Evolutionary conservation across 1,140 invertebrate species (phyloP).

Genomic region (Paraescarpia echinospica): DNA sequence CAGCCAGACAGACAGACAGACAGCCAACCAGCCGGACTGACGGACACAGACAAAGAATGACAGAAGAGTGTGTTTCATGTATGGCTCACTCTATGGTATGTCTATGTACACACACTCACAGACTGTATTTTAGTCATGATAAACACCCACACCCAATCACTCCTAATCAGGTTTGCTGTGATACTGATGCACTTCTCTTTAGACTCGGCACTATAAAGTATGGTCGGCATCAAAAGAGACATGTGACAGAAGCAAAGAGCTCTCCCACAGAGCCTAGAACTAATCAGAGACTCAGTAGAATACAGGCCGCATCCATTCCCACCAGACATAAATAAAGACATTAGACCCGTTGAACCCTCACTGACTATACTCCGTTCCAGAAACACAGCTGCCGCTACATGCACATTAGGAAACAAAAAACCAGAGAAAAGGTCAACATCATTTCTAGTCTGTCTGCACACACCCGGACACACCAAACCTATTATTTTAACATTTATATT

Average conservation of each 20-base stretch:
- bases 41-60: background rate
- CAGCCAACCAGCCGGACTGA: background rate
- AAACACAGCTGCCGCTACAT: background rate
- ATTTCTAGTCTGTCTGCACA: background rate
- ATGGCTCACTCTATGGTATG: too few relatives aligned
- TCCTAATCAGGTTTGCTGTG: background rate
- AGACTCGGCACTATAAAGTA: background rate
- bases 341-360: background rate
- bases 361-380: background rate
- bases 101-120: background rate
- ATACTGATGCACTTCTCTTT: background rate
- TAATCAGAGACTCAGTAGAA: background rate
- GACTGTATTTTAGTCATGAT: background rate
- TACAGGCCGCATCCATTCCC: background rate
- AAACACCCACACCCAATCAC: background rate
- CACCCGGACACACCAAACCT: background rate
- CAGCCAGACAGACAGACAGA: background rate
- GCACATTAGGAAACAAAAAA: background rate
- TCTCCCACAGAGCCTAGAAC: background rate
- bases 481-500: background rate
- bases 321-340: conserved; percentile 9
- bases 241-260: background rate
- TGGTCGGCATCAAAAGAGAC: background rate
- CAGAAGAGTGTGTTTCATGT: background rate
- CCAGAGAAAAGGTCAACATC: background rate